Percentiles rank a stretch among this genome's conserved stretches.
Evolutionary conservation across 2,113 vertebrate genomes (phyloP).

Genomic region (Saccopteryx leptura): DNA sequence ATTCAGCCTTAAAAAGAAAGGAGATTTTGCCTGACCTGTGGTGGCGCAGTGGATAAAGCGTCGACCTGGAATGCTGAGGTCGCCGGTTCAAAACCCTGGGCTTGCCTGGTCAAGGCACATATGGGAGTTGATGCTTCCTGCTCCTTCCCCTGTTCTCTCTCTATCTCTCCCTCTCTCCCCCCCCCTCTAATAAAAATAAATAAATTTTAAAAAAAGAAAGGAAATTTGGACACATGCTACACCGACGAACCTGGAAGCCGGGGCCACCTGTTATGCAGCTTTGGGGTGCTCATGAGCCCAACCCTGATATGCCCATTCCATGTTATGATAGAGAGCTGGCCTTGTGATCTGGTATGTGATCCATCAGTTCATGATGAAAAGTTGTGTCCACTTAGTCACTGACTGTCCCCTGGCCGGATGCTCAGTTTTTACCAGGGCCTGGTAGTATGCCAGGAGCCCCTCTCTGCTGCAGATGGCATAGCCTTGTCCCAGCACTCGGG

Average conservation of each 20-base stretch:
- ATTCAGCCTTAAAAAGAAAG: not conserved
- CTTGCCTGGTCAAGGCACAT: no score
- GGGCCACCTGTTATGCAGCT: not conserved
- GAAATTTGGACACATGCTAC: not conserved
- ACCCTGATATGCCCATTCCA: not conserved
- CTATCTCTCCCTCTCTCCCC: no score
- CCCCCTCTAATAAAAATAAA: no score
- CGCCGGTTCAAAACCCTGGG: no score
- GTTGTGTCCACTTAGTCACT: not conserved
- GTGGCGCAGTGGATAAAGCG: no score
- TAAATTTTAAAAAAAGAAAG: not conserved
- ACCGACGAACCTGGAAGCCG: fast-evolving
- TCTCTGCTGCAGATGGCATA: not conserved
- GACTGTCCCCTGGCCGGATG: not conserved
- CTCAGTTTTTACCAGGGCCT: not conserved
- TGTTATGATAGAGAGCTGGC: not conserved
- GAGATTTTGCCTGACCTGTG: no score
- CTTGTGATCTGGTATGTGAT: not conserved
- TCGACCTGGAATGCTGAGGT: no score
- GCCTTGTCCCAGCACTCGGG: not conserved
- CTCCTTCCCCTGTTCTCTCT: no score
- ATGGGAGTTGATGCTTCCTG: no score
- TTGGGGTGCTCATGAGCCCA: not conserved
- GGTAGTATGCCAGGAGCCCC: not conserved
- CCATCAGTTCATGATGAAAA: not conserved